Evolutionary conservation across 2,113 vertebrate species (phyloP).

Genomic region (Muntiacus muntjak): DNA sequence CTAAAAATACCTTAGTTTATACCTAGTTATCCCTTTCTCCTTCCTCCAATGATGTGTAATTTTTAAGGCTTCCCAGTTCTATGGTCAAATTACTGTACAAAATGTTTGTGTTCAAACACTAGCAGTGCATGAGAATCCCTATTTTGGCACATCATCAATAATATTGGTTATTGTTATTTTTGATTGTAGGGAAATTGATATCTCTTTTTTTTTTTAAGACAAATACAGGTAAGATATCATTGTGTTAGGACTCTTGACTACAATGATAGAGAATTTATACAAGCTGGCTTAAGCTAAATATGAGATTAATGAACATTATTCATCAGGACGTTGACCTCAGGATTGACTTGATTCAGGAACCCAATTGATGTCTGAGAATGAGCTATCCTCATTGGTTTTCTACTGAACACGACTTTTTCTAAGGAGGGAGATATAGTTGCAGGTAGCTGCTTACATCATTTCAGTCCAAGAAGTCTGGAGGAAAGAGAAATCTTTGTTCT

Average conservation of each 20-base stretch:
- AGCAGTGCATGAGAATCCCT: neutral
- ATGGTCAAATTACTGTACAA: neutral
- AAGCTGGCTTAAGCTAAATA: neutral
- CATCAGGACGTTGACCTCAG: neutral
- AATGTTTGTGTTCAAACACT: neutral
- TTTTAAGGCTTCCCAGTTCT: slow-evolving; percentile 10
- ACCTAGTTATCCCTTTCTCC: neutral
- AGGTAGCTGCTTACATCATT: neutral
- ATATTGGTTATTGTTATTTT: neutral
- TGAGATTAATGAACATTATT: neutral
- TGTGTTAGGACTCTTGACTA: neutral
- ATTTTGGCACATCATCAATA: neutral
- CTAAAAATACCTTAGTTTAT: neutral
- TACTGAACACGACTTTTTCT: neutral
- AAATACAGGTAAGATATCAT: neutral
- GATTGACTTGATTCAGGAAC: neutral
- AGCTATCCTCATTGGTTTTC: neutral
- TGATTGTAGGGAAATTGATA: neutral
- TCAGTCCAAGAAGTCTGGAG: neutral
- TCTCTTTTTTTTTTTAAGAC: neutral
- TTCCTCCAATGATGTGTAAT: neutral
- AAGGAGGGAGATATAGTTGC: neutral
- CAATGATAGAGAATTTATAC: neutral
- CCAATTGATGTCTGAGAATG: neutral
- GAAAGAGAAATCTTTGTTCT: neutral